A percentile compares a stretch with the other conserved stretches of the same genome.
Evolutionary conservation across 2,113 vertebrate genomes (phyloP).

Genomic region (Nyctereutes procyonoides): DNA sequence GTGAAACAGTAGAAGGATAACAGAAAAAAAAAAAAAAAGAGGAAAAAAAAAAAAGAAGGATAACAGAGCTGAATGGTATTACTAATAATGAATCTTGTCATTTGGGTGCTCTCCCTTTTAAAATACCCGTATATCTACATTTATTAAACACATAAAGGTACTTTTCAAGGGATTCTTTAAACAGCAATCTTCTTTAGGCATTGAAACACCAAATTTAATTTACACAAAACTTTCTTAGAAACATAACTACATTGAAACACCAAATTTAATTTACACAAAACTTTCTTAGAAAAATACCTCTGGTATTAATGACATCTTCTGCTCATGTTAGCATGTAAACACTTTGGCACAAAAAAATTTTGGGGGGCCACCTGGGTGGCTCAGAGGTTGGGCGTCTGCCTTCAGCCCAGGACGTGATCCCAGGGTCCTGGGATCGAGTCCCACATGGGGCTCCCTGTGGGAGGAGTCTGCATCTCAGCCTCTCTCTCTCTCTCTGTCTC

Average conservation of each 20-base stretch:
- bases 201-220: conserved; percentile 19
- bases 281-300: background rate
- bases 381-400: too few species aligned
- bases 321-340: conserved; percentile 19
- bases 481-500: too few species aligned
- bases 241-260: conserved; percentile 23
- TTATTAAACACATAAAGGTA: conserved; percentile 7
- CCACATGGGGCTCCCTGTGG: too few species aligned
- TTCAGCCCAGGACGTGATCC: too few species aligned
- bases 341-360: background rate
- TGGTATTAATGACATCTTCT: background rate
- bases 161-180: conserved; percentile 36
- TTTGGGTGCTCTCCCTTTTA: background rate
- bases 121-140: background rate
- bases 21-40: too few species aligned
- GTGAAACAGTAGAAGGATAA: background rate
- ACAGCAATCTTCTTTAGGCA: conserved; percentile 25
- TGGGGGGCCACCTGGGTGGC: too few species aligned
- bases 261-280: conserved; percentile 16
- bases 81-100: conserved; percentile 9
- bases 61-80: background rate
- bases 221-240: background rate
- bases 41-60: too few species aligned
- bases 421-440: too few species aligned
- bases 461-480: too few species aligned